Evolutionary conservation across 2,888 invertebrate genomes (phyloP).

Genomic region (Zelleria hepariella): DNA sequence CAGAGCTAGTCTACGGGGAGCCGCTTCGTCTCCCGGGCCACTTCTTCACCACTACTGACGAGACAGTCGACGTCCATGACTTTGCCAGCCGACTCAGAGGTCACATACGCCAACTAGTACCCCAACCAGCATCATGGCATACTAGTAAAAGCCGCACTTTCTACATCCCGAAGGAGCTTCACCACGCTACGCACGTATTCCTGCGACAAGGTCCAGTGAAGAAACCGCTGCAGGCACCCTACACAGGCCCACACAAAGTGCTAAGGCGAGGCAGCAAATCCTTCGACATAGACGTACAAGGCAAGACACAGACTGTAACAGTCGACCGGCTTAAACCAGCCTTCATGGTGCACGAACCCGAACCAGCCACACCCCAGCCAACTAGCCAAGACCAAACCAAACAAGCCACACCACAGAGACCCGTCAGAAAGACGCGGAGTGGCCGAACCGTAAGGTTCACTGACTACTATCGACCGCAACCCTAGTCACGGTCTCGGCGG

Average conservation of each 20-base stretch:
- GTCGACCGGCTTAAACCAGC: slow-evolving; percentile 2
- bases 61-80: background rate
- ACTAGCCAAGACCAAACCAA: too few species aligned
- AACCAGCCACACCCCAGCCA: background rate
- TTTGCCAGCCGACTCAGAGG: background rate
- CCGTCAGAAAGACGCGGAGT: background rate
- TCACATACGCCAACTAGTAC: background rate
- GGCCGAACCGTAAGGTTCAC: background rate
- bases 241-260: background rate
- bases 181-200: background rate
- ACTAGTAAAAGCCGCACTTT: background rate
- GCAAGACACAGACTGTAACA: background rate
- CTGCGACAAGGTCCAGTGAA: background rate
- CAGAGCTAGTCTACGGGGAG: slow-evolving; percentile 18
- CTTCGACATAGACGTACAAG: background rate
- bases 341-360: background rate
- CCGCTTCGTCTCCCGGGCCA: slow-evolving; percentile 18
- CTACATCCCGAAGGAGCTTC: background rate
- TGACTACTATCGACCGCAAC: background rate
- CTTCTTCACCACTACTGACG: slow-evolving; percentile 12
- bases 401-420: background rate
- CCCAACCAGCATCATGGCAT: slow-evolving; percentile 2
- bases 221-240: background rate
- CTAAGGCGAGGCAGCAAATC: background rate
- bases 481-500: background rate